These are phyloP conservation scores for Globodera rostochiensis DNA, from an alignment of 1,140 invertebrate genomes.

Conservation along the genomic window DNA sequence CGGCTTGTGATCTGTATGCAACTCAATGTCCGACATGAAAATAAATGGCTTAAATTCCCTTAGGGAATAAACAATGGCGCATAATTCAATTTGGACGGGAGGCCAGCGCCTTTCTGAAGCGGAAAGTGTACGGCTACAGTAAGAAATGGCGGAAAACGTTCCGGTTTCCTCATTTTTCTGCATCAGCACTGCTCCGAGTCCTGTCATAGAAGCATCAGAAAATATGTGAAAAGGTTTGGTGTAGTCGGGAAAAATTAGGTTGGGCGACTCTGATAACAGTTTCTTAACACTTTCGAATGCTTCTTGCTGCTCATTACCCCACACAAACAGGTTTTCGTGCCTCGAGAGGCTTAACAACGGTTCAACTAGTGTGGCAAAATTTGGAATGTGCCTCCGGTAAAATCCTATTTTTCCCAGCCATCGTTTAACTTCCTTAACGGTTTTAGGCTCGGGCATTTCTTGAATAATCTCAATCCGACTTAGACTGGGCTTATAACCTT, in stretches of 20 bases:
- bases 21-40: neutral
- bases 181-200: neutral
- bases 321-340: neutral
- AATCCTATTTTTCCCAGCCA: neutral
- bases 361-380: slow-evolving; percentile 17
- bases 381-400: slow-evolving; percentile 11
- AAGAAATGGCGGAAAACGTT: neutral
- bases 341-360: neutral
- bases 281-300: slow-evolving; percentile 10
- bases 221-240: slow-evolving; percentile 16
- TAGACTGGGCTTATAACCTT: slow-evolving; percentile 4
- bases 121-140: neutral
- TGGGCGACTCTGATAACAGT: neutral
- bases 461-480: slow-evolving; percentile 12
- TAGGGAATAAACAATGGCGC: neutral
- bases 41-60: slow-evolving; percentile 2
- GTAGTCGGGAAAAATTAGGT: slow-evolving; percentile 22
- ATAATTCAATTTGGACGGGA: neutral
- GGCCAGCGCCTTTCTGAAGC: slow-evolving; percentile 21
- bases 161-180: slow-evolving; percentile 21
- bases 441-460: neutral
- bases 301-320: slow-evolving; percentile 19
- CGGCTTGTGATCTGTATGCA: slow-evolving; percentile 9
- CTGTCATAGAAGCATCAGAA: slow-evolving; percentile 7
- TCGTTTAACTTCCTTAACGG: neutral